phyloP scores from a whole-genome alignment of 2,888 invertebrate genomes.

The Copidosoma aretas region DNA sequence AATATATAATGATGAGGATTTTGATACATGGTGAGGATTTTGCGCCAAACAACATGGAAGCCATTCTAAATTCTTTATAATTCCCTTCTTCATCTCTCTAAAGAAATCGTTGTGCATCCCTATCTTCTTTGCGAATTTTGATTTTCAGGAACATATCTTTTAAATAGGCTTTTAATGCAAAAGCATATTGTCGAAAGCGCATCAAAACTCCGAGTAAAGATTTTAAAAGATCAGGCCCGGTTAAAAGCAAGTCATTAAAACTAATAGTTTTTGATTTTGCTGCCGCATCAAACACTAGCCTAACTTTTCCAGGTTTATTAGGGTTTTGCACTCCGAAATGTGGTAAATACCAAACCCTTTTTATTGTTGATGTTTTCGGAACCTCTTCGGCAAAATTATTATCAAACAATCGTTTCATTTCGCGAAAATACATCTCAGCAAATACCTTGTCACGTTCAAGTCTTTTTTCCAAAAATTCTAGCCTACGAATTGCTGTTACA shows the following conservation, averaged over 20 bases:
- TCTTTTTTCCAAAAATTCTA: neutral
- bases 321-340: conserved; percentile 5
- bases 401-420: neutral
- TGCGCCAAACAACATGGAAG: conserved; percentile 5
- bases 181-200: conserved; percentile 1
- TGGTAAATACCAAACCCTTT: conserved; percentile 5
- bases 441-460: neutral
- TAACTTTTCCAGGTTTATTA: conserved; percentile 10
- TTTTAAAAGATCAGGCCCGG: conserved; percentile 7
- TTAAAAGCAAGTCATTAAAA: neutral
- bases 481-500: neutral
- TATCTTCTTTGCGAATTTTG: conserved; percentile 3
- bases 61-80: neutral
- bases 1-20: conserved; percentile 7
- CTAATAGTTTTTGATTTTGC: conserved; percentile 2
- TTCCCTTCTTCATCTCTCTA: conserved; percentile 14
- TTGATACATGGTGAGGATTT: conserved; percentile 16
- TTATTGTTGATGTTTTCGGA: neutral
- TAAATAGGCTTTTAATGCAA: conserved; percentile 15
- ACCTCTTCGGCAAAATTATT: neutral
- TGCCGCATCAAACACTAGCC: conserved; percentile 8
- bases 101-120: conserved; percentile 9
- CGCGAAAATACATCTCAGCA: neutral
- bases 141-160: conserved; percentile 4
- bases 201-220: conserved; percentile 12